phyloP scores from a whole-genome alignment of 2,113 vertebrate species.

The Plotosus lineatus region DNA sequence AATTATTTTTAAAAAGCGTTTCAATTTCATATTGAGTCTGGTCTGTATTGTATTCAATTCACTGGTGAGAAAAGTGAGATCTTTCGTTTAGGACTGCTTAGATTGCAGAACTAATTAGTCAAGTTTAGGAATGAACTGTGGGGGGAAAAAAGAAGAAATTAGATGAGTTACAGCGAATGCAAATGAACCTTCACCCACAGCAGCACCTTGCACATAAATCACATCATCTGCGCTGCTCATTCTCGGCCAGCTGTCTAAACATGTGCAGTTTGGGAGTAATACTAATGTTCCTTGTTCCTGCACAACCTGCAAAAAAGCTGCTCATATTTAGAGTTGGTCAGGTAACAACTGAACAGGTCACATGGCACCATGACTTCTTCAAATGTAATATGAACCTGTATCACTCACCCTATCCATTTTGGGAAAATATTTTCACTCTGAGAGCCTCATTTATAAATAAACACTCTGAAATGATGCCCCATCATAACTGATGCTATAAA shows the following conservation, averaged over 20 bases:
- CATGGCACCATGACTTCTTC: conserved; percentile 19
- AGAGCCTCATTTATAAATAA: conserved; percentile 40
- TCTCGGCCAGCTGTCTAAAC: conserved; percentile 53
- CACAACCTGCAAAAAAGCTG: conserved; percentile 53
- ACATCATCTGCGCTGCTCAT: conserved; percentile 41
- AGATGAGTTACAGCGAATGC: background rate
- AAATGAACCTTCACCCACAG: conserved; percentile 10
- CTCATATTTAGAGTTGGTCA: conserved; percentile 64
- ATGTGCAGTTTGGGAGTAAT: conserved; percentile 44
- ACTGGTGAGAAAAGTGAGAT: background rate
- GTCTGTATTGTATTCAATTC: background rate
- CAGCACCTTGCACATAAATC: conserved; percentile 3
- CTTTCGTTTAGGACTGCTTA: background rate
- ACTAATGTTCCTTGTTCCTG: conserved; percentile 40
- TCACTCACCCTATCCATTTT: conserved; percentile 62
- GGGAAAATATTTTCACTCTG: conserved; percentile 39
- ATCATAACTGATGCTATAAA: background rate
- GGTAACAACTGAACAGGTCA: conserved; percentile 6
- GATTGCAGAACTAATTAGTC: background rate
- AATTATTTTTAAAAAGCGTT: background rate
- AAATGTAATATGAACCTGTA: conserved; percentile 49
- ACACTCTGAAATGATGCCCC: background rate
- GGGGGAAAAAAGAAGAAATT: background rate
- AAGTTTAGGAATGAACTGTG: background rate
- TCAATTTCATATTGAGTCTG: background rate